Percentiles rank a stretch among this genome's conserved stretches.
phyloP scores from a whole-genome alignment of 2,888 invertebrate genomes.

The Digitonthophagus gazella region DNA sequence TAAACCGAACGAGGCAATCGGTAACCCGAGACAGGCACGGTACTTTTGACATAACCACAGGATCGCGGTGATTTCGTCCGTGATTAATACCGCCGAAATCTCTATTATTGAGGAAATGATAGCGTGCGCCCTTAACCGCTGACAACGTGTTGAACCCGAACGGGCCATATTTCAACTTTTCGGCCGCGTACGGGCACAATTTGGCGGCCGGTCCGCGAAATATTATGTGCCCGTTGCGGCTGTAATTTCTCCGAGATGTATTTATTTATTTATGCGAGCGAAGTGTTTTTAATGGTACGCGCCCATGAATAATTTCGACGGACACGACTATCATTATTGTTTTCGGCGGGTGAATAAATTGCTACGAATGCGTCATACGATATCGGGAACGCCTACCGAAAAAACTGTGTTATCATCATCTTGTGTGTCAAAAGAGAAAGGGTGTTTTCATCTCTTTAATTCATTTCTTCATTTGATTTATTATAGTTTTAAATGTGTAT shows the following conservation, averaged over 20 bases:
- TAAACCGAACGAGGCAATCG: background rate
- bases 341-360: background rate
- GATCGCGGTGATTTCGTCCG: too few relatives aligned
- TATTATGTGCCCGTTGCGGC: background rate
- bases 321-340: background rate
- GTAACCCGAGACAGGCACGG: background rate
- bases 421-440: background rate
- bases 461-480: too few relatives aligned
- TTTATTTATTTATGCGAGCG: slow-evolving; percentile 22
- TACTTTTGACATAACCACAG: too few relatives aligned
- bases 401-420: background rate
- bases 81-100: background rate
- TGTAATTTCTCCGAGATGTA: slow-evolving; percentile 21
- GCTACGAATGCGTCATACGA: background rate
- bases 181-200: background rate
- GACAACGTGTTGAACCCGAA: background rate
- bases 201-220: background rate
- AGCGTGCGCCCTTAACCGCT: background rate
- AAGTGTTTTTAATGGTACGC: slow-evolving; percentile 23
- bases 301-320: background rate
- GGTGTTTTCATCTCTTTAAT: too few relatives aligned
- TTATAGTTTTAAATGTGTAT: too few relatives aligned
- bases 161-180: background rate
- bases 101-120: background rate
- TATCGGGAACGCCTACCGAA: background rate